Evolutionary conservation across 2,888 invertebrate genomes (phyloP).

Genomic region (Dastarcus helophoroides): DNA sequence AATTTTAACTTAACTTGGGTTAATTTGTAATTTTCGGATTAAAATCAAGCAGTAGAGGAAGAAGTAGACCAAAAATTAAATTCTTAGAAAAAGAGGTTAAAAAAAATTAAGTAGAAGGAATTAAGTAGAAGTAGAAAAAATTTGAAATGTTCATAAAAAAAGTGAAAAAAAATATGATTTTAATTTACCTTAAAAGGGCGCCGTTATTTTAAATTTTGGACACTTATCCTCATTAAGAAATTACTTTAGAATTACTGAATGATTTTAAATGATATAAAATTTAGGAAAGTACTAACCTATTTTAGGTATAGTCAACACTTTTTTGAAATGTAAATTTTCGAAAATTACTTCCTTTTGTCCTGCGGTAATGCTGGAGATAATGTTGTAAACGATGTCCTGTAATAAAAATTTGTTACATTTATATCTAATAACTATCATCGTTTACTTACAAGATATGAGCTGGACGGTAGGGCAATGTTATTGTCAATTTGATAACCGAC

Average conservation of each 20-base stretch:
- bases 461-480: conserved; percentile 27
- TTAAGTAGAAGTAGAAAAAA: too few species aligned
- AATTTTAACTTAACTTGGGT: too few species aligned
- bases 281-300: conserved; percentile 19
- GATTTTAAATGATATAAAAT: conserved; percentile 2
- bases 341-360: conserved; percentile 28
- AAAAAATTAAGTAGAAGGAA: too few species aligned
- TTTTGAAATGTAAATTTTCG: conserved; percentile 32
- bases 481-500: conserved; percentile 31
- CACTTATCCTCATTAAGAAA: neutral
- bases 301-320: conserved; percentile 27
- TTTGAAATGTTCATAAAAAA: too few species aligned
- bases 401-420: conserved; percentile 10
- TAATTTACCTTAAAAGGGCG: too few species aligned
- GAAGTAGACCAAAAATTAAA: too few species aligned
- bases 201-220: too few species aligned
- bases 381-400: conserved; percentile 23
- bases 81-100: too few species aligned
- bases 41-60: too few species aligned
- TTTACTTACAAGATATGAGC: conserved; percentile 29
- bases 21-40: too few species aligned
- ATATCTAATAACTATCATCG: conserved; percentile 1
- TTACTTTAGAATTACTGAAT: neutral
- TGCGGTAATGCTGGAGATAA: conserved; percentile 21
- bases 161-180: too few species aligned